Evolutionary conservation across 2,888 invertebrate genomes (phyloP).

Genomic region (Caenorhabditis macrosperma): DNA sequence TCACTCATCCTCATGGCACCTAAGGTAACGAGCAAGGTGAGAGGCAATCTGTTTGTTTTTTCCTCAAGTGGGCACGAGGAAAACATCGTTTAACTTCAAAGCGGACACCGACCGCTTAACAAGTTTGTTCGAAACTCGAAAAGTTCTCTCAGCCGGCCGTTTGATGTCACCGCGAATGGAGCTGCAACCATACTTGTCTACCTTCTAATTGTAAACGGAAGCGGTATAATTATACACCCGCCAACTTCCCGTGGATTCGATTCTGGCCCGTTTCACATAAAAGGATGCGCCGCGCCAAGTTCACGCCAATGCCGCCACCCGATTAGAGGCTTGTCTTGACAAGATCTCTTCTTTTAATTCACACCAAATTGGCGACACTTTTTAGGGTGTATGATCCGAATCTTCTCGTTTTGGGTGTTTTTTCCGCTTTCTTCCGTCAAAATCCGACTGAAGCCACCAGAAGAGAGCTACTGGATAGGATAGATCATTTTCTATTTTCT

Average conservation of each 20-base stretch:
- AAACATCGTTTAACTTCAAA: conserved; percentile 4
- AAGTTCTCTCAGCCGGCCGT: background rate
- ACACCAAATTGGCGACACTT: conserved; percentile 49
- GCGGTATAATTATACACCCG: conserved; percentile 33
- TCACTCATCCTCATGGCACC: conserved; percentile 53
- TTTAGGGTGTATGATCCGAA: conserved; percentile 7
- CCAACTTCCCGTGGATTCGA: conserved; percentile 16
- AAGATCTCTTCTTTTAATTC: conserved; percentile 51
- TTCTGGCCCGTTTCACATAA: conserved; percentile 34
- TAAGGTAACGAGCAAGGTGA: conserved; percentile 45
- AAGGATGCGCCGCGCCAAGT: conserved; percentile 58
- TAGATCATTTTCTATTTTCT: conserved; percentile 1
- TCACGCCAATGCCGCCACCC: conserved; percentile 54
- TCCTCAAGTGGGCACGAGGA: background rate
- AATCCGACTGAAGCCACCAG: no score
- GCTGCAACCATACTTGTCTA: conserved; percentile 24
- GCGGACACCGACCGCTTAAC: background rate
- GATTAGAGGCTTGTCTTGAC: conserved; percentile 56
- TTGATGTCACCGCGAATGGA: conserved; percentile 25
- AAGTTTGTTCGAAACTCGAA: background rate
- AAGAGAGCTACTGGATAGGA: no score
- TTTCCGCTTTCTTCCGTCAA: background rate
- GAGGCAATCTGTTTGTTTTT: background rate
- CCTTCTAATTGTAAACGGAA: conserved; percentile 36
- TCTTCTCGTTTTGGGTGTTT: background rate